phyloP scores from a whole-genome alignment of 2,888 invertebrate genomes.

The Brenthis ino region DNA sequence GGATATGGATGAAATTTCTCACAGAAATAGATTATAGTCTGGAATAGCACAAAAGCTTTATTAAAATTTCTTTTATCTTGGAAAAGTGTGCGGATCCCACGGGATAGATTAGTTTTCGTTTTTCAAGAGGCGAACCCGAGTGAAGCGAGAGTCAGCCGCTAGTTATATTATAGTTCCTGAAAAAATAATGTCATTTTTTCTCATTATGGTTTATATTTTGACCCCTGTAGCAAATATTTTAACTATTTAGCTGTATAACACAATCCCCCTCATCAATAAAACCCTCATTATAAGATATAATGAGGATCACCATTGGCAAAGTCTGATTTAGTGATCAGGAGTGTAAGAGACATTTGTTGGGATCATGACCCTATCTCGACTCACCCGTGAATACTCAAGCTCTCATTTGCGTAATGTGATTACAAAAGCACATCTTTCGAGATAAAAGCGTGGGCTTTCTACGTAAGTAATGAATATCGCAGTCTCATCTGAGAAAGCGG shows the following conservation, averaged over 20 bases:
- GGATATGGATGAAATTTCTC: too few species aligned
- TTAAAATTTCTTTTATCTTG: too few species aligned
- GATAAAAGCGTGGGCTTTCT: constrained; percentile 74
- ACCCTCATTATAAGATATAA: constrained; percentile 14
- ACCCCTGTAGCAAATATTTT: constrained; percentile 1
- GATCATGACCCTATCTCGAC: constrained; percentile 74
- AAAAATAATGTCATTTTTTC: background rate
- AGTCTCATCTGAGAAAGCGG: constrained; percentile 61
- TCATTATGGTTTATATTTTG: background rate
- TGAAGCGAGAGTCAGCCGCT: too few species aligned
- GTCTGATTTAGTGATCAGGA: constrained; percentile 59
- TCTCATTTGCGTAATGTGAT: constrained; percentile 81
- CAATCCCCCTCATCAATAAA: background rate
- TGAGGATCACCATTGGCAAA: constrained; percentile 19
- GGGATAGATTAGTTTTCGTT: too few species aligned
- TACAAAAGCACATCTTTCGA: constrained; percentile 80
- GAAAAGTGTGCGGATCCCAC: too few species aligned
- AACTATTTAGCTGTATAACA: constrained; percentile 5
- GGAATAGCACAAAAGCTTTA: too few species aligned
- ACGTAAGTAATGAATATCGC: constrained; percentile 78
- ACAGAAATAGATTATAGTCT: too few species aligned
- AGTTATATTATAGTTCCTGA: too few species aligned
- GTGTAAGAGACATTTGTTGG: constrained; percentile 72
- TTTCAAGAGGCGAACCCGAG: too few species aligned
- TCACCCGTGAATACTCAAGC: constrained; percentile 73